A percentile compares a stretch with the other conserved stretches of the same genome.
Evolutionary conservation across 2,113 vertebrate genomes (phyloP).

Genomic region (Psettodes erumei): DNA sequence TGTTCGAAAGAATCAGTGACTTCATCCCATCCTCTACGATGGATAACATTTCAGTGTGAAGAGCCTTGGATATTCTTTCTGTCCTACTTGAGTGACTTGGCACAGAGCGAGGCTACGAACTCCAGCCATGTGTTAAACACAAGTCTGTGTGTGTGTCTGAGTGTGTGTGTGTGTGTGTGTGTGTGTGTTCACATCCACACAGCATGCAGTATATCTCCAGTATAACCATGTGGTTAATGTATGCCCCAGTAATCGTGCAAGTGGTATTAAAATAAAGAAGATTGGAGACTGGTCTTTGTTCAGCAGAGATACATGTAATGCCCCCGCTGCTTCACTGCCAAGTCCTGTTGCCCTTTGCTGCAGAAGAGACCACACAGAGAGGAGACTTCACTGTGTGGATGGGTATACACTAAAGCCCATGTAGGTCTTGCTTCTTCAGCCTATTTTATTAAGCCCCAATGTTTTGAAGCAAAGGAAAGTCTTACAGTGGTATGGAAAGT

Average conservation of each 20-base stretch:
- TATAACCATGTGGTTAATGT: conserved; percentile 56
- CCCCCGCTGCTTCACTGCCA: conserved; percentile 33
- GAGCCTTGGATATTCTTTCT: conserved; percentile 49
- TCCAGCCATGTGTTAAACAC: conserved; percentile 62
- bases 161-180: conserved; percentile 5
- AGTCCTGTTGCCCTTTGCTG: conserved; percentile 43
- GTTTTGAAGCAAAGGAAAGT: conserved; percentile 35
- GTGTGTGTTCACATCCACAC: conserved; percentile 27
- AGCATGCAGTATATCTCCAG: conserved; percentile 34
- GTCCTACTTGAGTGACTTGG: conserved; percentile 59
- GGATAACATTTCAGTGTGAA: conserved; percentile 50
- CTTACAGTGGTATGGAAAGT: conserved; percentile 22
- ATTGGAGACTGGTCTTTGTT: conserved; percentile 36
- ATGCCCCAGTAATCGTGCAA: conserved; percentile 42
- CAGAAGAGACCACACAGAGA: conserved; percentile 70
- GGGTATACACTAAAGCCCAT: conserved; percentile 33
- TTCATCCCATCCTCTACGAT: conserved; percentile 61
- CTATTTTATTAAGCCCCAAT: conserved; percentile 55
- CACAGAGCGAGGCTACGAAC: conserved; percentile 40
- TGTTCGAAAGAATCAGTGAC: conserved; percentile 52
- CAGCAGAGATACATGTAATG: conserved; percentile 54
- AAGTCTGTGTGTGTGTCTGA: conserved; percentile 30
- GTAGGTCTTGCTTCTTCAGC: conserved; percentile 37
- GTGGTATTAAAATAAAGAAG: conserved; percentile 36
- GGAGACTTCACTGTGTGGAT: conserved; percentile 25